phyloP scores from a whole-genome alignment of 2,797 vertebrate species.

The Lithobates sylvaticus region DNA sequence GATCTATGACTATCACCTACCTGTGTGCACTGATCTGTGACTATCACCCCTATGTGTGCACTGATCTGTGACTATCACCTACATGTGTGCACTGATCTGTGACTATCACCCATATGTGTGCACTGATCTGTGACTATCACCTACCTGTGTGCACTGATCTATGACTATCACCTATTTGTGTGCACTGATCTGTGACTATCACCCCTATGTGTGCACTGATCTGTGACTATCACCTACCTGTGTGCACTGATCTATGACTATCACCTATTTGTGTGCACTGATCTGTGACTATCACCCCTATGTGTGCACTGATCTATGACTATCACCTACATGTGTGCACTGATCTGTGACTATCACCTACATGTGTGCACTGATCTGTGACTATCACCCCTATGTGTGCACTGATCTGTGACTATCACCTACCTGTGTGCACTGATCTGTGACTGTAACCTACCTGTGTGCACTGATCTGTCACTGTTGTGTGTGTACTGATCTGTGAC shows the following conservation, averaged over 20 bases:
- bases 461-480: too few relatives aligned
- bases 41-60: background rate
- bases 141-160: background rate
- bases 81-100: background rate
- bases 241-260: constrained; percentile 7
- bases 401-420: background rate
- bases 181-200: constrained; percentile 25
- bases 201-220: constrained; percentile 15
- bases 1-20: background rate
- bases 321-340: too few relatives aligned
- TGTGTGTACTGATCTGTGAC: background rate
- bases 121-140: constrained; percentile 1
- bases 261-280: constrained; percentile 27
- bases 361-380: background rate
- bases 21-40: background rate
- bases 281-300: background rate
- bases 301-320: too few relatives aligned
- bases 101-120: background rate
- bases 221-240: constrained; percentile 16
- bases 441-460: background rate
- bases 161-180: too few relatives aligned
- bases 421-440: background rate
- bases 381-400: background rate
- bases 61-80: background rate
- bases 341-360: too few relatives aligned